Percentiles rank a stretch among this genome's conserved stretches.
These are phyloP conservation scores for Dendrocincla fuliginosa DNA, from an alignment of 2,797 vertebrate genomes.

Conservation along the genomic window DNA sequence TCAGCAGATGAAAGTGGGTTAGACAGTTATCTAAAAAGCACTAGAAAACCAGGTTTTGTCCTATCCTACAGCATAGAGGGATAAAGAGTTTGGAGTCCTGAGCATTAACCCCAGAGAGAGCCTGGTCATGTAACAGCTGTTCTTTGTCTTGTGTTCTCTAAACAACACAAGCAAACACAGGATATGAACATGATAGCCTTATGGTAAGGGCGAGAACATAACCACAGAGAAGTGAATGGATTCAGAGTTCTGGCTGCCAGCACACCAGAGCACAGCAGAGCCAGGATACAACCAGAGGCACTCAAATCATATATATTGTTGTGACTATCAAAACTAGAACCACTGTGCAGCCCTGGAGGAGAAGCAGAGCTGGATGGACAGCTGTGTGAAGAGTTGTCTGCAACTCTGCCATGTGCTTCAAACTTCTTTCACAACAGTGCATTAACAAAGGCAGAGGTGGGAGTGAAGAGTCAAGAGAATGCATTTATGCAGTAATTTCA, in stretches of 20 bases:
- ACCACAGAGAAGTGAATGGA: neutral
- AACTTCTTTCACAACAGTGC: neutral
- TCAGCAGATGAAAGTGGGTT: constrained; percentile 47
- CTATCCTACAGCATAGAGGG: neutral
- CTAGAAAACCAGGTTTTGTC: constrained; percentile 1
- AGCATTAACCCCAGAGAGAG: constrained; percentile 13
- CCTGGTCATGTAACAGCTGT: constrained; percentile 44
- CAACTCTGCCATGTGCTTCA: neutral
- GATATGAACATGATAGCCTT: constrained; percentile 35
- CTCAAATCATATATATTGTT: neutral
- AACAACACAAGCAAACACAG: constrained; percentile 61
- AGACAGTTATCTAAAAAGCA: constrained; percentile 17
- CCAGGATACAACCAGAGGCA: neutral
- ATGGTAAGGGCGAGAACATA: neutral
- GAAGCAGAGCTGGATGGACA: neutral
- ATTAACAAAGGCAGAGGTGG: neutral
- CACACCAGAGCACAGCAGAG: neutral
- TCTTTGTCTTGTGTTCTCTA: constrained; percentile 49
- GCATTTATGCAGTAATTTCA: neutral
- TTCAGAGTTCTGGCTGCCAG: constrained; percentile 2
- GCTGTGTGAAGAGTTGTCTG: neutral
- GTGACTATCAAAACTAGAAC: neutral
- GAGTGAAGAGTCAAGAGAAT: neutral
- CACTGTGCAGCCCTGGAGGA: neutral
- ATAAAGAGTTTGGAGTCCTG: neutral